Evolutionary conservation across 2,888 invertebrate species (phyloP), one percentile per base, ranked within the genome.

Genomic region (Xestobium rufovillosum): DNA sequence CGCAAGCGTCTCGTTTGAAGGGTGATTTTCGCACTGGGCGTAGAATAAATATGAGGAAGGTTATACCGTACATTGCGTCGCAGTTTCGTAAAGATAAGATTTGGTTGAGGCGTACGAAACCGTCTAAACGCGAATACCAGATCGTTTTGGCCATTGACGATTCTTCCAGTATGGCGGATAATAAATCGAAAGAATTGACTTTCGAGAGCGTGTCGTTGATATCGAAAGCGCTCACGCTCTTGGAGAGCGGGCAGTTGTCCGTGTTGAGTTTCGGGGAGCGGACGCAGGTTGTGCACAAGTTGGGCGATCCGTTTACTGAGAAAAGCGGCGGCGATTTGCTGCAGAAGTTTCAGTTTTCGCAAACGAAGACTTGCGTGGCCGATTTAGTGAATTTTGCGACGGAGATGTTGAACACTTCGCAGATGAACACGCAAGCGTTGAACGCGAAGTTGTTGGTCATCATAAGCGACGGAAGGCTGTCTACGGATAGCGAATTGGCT

Each of bases 71-170:
- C 69, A 94, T 99, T 49, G 99, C 99, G 11, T 96, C 96, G 42
- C 89, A 97, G 65, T 99, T 96, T 69, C 78, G 97, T 28, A 98
- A 98, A 63, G 97, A 99, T 63, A 95, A 96, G 64, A 99, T 99
- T 56, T 99, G 98, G 98, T 61, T 99, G 55, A 73, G 97, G 9
- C 72, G 98, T 36, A 96, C 92, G 0, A 92, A 92, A 62, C 94
- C 95, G 0, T 91, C 90, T 1, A 90, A 92, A 58, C 73, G 98
- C 31, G 87, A 97, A 51, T 98, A 98, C 66, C 95, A 95, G 64
- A 90, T 97, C 31, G 80, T 94, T 12, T 72, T 99, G 28, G 97
- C 98, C 0, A 80, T 99, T 3, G 98, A 99, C 61, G 96, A 99
- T 63, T 97, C 97, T 0, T 79, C 80, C 6, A 83, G 83, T 55